phyloP scores from a whole-genome alignment of 1,140 invertebrate species.

The Yoshiicerus persimilis region DNA sequence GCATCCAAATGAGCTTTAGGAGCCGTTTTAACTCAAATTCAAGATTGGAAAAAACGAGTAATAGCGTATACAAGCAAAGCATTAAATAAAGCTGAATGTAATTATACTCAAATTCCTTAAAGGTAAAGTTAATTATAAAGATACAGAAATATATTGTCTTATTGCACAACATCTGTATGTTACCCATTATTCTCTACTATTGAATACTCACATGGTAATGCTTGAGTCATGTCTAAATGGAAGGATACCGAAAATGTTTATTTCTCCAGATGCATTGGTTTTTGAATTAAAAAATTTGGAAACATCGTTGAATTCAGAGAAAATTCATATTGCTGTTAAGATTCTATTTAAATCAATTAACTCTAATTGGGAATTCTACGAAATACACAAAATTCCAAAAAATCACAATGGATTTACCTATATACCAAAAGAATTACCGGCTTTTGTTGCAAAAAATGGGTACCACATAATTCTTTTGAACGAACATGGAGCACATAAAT shows the following conservation, averaged over 20 bases:
- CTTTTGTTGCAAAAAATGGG: not conserved
- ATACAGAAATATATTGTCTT: too few species aligned
- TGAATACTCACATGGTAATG: too few species aligned
- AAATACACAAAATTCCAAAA: not conserved
- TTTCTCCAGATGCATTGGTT: too few species aligned
- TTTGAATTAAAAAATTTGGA: too few species aligned
- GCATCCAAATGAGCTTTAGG: not conserved
- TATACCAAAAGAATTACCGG: not conserved
- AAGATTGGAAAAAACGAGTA: not conserved
- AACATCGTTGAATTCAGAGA: too few species aligned
- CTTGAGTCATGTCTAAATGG: too few species aligned
- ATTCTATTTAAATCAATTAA: not conserved
- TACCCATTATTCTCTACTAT: too few species aligned
- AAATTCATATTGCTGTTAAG: not conserved
- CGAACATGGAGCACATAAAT: not conserved
- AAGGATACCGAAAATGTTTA: too few species aligned
- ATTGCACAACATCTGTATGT: too few species aligned
- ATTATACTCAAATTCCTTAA: not conserved
- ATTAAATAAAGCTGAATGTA: not conserved
- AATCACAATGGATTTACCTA: not conserved
- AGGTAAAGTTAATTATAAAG: not conserved
- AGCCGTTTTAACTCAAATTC: not conserved
- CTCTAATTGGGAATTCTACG: not conserved
- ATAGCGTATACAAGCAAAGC: not conserved
- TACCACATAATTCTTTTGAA: not conserved